A percentile compares a stretch with the other conserved stretches of the same genome.
Evolutionary conservation across 2,888 invertebrate species (phyloP).

Genomic region (Eledona agricola): DNA sequence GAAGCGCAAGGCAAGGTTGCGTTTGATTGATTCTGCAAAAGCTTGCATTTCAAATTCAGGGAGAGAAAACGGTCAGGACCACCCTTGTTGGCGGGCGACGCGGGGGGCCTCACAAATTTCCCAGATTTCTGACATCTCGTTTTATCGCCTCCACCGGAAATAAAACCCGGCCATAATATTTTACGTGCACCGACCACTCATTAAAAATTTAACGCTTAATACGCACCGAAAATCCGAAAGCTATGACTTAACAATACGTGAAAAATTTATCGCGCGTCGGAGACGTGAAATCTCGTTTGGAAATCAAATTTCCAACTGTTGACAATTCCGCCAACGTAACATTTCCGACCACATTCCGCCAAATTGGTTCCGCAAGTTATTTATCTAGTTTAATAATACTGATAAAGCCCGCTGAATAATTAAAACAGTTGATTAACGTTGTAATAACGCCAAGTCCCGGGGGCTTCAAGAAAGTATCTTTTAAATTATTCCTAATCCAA

Average conservation of each 20-base stretch:
- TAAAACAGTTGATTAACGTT: conserved; percentile 46
- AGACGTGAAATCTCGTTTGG: conserved; percentile 1
- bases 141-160: too few relatives aligned
- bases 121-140: too few relatives aligned
- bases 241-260: conserved; percentile 3
- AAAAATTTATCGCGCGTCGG: background rate
- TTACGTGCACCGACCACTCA: too few relatives aligned
- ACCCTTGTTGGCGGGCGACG: conserved; percentile 31
- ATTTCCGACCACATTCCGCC: conserved; percentile 18
- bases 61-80: too few relatives aligned
- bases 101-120: too few relatives aligned
- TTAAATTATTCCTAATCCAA: conserved; percentile 53
- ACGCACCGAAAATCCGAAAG: too few relatives aligned
- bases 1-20: conserved; percentile 40
- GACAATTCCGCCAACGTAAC: conserved; percentile 21
- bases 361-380: conserved; percentile 27
- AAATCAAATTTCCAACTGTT: conserved; percentile 15
- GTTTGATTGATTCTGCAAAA: conserved; percentile 51
- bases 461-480: conserved; percentile 50
- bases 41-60: conserved; percentile 51
- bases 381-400: conserved; percentile 31
- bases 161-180: too few relatives aligned
- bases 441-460: conserved; percentile 45
- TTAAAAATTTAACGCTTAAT: too few relatives aligned
- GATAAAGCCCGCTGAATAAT: conserved; percentile 41